phyloP scores from a whole-genome alignment of 2,888 invertebrate genomes.

The Archaeoteleia sp. region DNA sequence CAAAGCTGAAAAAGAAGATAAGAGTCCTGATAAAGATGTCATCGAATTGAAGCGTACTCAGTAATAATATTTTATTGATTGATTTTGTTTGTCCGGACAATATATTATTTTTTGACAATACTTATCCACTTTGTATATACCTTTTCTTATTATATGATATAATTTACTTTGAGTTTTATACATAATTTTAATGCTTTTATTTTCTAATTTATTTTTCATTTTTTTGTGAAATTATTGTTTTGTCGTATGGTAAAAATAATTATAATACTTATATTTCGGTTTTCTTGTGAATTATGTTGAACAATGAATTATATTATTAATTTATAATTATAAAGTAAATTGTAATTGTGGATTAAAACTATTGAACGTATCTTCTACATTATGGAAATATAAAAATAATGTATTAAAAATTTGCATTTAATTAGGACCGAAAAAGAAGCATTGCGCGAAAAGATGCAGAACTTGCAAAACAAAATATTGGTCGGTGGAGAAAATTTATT shows the following conservation, averaged over 20 bases:
- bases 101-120: no score
- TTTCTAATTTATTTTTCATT: conserved; percentile 30
- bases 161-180: conserved; percentile 4
- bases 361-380: no score
- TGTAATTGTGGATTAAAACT: no score
- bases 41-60: conserved; percentile 85
- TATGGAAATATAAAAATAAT: no score
- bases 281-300: no score
- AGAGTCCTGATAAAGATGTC: conserved; percentile 74
- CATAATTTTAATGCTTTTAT: conserved; percentile 1
- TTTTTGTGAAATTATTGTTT: no score
- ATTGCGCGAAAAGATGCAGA: conserved; percentile 88
- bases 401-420: conserved; percentile 33
- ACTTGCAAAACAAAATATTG: conserved; percentile 95
- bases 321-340: no score
- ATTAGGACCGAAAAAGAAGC: conserved; percentile 87
- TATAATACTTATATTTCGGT: no score
- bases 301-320: no score
- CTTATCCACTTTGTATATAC: not conserved
- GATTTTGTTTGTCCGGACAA: no score
- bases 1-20: conserved; percentile 78
- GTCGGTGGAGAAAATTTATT: conserved; percentile 98
- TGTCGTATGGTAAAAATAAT: no score
- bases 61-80: conserved; percentile 76
- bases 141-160: not conserved